Evolutionary conservation across 2,113 vertebrate genomes (phyloP).

Genomic region (Poeciliopsis prolifica): DNA sequence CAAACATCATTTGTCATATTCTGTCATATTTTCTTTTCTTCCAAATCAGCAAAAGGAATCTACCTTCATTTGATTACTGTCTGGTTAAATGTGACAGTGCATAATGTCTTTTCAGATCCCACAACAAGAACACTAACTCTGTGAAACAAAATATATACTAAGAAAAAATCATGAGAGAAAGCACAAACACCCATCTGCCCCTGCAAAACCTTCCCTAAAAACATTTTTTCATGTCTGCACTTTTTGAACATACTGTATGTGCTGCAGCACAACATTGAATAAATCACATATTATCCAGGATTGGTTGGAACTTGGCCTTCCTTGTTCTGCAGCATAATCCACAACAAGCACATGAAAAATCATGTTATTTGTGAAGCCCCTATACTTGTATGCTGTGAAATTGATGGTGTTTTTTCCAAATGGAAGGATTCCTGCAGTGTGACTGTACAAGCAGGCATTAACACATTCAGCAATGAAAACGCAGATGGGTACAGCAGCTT

Average conservation of each 20-base stretch:
- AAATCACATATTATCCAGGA: background rate
- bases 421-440: conserved; percentile 2
- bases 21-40: background rate
- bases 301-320: background rate
- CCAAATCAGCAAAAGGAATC: background rate
- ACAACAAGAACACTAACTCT: background rate
- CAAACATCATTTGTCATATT: background rate
- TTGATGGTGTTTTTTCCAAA: conserved; percentile 3
- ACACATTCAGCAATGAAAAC: background rate
- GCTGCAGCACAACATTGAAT: background rate
- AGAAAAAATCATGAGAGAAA: background rate
- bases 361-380: background rate
- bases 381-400: no score
- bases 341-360: background rate
- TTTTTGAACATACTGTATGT: background rate
- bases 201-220: no score
- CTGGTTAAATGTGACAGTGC: no score
- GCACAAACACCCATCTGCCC: no score
- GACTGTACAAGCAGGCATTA: background rate
- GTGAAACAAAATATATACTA: background rate
- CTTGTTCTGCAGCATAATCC: background rate
- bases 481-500: background rate
- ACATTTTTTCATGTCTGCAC: background rate
- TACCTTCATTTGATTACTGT: no score
- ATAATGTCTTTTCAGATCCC: no score